Conservation (phyloP, 1,140 invertebrate species). For the Zaprionus vittiger region DNA sequence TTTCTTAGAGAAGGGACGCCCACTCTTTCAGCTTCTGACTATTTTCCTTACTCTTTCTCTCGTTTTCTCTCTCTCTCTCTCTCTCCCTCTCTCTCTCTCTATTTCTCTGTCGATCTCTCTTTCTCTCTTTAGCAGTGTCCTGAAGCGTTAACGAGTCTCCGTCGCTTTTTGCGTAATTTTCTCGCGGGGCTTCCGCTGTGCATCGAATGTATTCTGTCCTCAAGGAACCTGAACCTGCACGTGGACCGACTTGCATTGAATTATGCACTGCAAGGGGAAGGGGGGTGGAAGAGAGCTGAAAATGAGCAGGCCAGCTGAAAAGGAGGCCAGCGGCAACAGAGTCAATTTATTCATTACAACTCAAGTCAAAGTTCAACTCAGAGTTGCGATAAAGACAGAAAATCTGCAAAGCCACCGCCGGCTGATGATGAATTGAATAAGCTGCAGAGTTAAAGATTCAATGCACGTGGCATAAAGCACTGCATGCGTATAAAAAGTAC, state of each 20-base stretch:
- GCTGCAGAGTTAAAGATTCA: neutral
- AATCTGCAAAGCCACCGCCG: neutral
- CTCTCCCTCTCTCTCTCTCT: neutral
- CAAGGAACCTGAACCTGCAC: neutral
- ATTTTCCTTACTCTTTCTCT: neutral
- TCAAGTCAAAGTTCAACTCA: neutral
- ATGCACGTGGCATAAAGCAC: neutral
- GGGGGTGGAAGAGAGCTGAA: neutral
- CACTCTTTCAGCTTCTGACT: neutral
- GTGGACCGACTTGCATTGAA: slow-evolving; percentile 54
- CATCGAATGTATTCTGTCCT: slow-evolving; percentile 11
- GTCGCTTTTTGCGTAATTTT: slow-evolving; percentile 67
- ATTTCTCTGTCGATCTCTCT: neutral
- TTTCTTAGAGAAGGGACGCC: neutral
- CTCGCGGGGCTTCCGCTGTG: slow-evolving; percentile 14
- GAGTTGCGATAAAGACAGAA: neutral
- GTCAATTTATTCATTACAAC: slow-evolving; percentile 55
- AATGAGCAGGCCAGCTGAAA: slow-evolving; percentile 21
- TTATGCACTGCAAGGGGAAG: slow-evolving; percentile 53
- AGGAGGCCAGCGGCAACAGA: slow-evolving; percentile 29
- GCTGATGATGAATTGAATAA: slow-evolving; percentile 6
- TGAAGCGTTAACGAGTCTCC: slow-evolving; percentile 64
- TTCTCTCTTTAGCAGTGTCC: slow-evolving; percentile 9
- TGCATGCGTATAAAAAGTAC: neutral
- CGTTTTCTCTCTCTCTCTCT: too few species aligned